phyloP scores from a whole-genome alignment of 2,113 vertebrate species.

The rabbit (Oryctolagus cuniculus) region mOryCun1.1 NC_091448.1:50711001-50711500 shows the following conservation, averaged over 20 bases:
- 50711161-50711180: background rate
- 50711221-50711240: background rate
- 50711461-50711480: background rate
- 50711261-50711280: background rate
- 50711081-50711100: background rate
- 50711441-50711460: background rate
- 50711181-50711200: background rate
- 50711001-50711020: background rate
- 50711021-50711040: background rate
- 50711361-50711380: too few species aligned
- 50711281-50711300: background rate
- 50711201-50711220: background rate
- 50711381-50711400: background rate
- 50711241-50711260: background rate
- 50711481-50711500: background rate
- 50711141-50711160: background rate
- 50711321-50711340: background rate
- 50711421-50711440: background rate
- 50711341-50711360: background rate
- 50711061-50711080: background rate
- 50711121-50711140: background rate
- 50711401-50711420: background rate
- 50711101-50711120: background rate
- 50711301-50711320: background rate
- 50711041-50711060: background rate